Evolutionary conservation across 2,797 vertebrate species (phyloP), one percentile per base, ranked within the genome.

Genomic region (Lindbergichthys nudifrons): DNA sequence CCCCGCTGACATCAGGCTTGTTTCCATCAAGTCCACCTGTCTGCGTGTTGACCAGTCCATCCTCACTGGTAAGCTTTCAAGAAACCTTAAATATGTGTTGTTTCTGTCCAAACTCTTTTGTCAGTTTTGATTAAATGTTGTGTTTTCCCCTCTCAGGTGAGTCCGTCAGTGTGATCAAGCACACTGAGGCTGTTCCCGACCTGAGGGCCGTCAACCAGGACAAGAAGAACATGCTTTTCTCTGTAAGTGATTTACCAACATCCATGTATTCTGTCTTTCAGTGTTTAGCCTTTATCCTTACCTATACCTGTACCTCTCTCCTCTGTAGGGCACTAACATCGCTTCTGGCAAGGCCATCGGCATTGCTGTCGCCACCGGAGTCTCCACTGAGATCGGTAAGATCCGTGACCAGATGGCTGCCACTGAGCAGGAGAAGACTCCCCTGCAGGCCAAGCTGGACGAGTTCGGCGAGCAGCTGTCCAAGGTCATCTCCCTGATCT

Each of bases 171-270:
- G 97, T 98, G 88, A 98, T 98, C 94, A 98, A 98, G 77, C 97
- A 98, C 93, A 98, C 95, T 3, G 97, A 98, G 0, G 26, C 95
- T 2, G 94, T 98, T 13, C 97, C 97, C 1, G 97, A 98, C 94
- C 91, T 69, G 78, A 96, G 97, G 72, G 96, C 97, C 36, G 97
- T 98, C 91, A 98, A 98, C 94, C 97, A 98, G 95, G 97, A 98
- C 95, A 98, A 98, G 95, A 98, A 98, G 93, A 98, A 98, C 94
- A 98, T 98, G 97, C 95, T 98, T 67, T 98, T 98, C 95, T 98
- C 97, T 82, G 97, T 97, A 86, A 96, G 96, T 80, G 26, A 78
- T 47, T 26, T 18, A 3, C 21, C 5, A 45, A 12, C 43, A 5
- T 19, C 21, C 19, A 36, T 6, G 32, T 7, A 12, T 51, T 14